Evolutionary conservation across 1,140 invertebrate genomes (phyloP), one percentile per base, ranked within the genome.

Genomic region (Mercenaria mercenaria): DNA sequence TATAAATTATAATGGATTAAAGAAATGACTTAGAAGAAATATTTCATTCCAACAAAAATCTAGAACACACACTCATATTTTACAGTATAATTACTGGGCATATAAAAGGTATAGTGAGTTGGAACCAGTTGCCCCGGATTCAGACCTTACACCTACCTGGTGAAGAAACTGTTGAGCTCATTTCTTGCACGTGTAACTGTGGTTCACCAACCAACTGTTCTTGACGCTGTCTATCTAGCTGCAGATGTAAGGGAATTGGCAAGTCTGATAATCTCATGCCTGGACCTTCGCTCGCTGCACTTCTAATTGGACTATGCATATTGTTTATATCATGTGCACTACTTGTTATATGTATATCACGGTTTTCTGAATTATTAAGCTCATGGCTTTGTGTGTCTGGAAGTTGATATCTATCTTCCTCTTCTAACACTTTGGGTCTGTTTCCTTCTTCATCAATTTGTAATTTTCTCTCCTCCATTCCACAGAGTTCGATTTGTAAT

Each of bases 131-230:
- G n/a, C n/a, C 43, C 43, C 6, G 15, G 43, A 8, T 47, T 47
- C 43, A 47, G 6, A 15, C 43, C 43, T 47, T 6, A 47, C 43
- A 76, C 72, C 26, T 76, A 89, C 87, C 87, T 69, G 79, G 64
- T 1, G 87, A 89, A 18, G 87, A 82, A 20, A 89, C 87, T 23
- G 87, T 89, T 41, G 87, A 89, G 43, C 87, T 89, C 87, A 89
- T 89, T 52, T 89, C 87, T 41, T 89, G 77, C 47, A 89, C 79
- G 43, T 89, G 87, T n/a, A 89, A 82, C 32, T 89, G 87, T 50
- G 77, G 87, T 61, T 89, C 87, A 15, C 85, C 85, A n/a, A 88
- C 85, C 23, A 88, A 39, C 20, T 61, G 43, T 34, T 88, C 67
- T 20, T 79, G 72, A 32, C 74, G 20, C 29, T 61, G 56, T 34